Percentiles rank a stretch among this genome's conserved stretches.
Evolutionary conservation across 2,797 vertebrate species (phyloP).

Genomic region (Tolypeutes matacus): DNA sequence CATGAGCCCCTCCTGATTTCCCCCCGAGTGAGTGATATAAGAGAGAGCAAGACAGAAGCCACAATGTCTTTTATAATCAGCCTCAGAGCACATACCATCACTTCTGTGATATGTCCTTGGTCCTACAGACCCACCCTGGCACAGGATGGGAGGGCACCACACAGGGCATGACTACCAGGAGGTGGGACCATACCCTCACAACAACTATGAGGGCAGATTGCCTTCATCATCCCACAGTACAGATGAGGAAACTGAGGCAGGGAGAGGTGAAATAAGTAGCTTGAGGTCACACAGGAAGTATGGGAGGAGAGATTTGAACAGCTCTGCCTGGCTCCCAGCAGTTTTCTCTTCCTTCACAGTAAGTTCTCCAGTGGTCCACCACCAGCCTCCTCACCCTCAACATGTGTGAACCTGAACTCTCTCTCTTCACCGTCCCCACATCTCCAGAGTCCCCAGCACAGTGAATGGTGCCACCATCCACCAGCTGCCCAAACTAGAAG

Average conservation of each 20-base stretch:
- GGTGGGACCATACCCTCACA: neutral
- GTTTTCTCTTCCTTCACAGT: neutral
- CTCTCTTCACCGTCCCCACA: constrained; percentile 48
- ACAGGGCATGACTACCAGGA: neutral
- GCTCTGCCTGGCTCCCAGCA: neutral
- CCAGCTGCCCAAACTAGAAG: constrained; percentile 79
- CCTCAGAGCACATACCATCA: neutral
- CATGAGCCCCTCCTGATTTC: neutral
- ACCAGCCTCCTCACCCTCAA: constrained; percentile 6
- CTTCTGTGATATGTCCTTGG: neutral
- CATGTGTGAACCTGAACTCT: constrained; percentile 42
- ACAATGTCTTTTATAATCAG: neutral
- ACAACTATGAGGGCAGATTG: neutral
- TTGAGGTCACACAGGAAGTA: neutral
- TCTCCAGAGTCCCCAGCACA: constrained; percentile 54
- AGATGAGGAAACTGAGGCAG: neutral
- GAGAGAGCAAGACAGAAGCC: constrained; percentile 1
- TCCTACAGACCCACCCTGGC: neutral
- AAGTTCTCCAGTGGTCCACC: neutral
- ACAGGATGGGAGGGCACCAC: neutral
- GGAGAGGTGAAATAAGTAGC: neutral
- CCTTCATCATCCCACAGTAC: neutral
- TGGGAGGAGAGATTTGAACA: neutral
- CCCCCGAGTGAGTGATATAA: neutral
- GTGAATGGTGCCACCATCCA: constrained; percentile 63